Evolutionary conservation across 1,140 invertebrate genomes (phyloP), one percentile per base, ranked within the genome.

Genomic region (Neuroterus valhalla): DNA sequence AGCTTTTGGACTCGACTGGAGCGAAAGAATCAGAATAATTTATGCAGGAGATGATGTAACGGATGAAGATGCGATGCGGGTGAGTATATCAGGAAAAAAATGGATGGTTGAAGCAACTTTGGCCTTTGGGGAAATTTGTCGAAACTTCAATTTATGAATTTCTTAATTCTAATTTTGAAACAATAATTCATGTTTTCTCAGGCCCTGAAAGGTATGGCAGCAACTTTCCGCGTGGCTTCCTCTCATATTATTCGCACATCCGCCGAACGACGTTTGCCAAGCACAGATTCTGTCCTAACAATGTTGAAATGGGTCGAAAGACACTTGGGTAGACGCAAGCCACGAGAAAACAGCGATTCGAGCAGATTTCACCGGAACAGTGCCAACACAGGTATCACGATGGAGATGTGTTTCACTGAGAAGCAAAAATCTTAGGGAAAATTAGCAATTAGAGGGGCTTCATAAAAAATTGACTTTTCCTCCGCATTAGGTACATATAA

Each of bases 51-150:
- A 98, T 88, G 96, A 97, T 89, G 92, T 92, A 14, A 97, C 96
- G 0, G 96, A 98, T 87, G 96, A 98, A 89, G 96, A 97, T 87
- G 96, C 96, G 26, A 97, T 98, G 94, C 91, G 93, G 92, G 96
- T 97, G 76, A 67, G 66, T 66, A 70, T n/a, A n/a, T n/a, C n/a
- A n/a, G n/a, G n/a, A n/a, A 26, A 26, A 26, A 26, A 26, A 2
- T 26, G 2, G 26, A 2, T 26, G 2, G 26, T 26, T 26, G 2
- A 26, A 26, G 31, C 5, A 38, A 8, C 31, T 38, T 38, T 38
- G 10, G 31, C 31, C 10, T 38, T 38, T 1, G 10, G 1, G 31
- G 10, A 38, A 5, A 38, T 38, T 38, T 38, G 31, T 38, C 10
- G 5, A 38, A 66, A 68, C 62, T 46, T 31, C 6, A 38, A 69